Base-by-base conservation (phyloP, 2,888 invertebrate genomes). In the Yponomeuta plumbellus region DNA sequence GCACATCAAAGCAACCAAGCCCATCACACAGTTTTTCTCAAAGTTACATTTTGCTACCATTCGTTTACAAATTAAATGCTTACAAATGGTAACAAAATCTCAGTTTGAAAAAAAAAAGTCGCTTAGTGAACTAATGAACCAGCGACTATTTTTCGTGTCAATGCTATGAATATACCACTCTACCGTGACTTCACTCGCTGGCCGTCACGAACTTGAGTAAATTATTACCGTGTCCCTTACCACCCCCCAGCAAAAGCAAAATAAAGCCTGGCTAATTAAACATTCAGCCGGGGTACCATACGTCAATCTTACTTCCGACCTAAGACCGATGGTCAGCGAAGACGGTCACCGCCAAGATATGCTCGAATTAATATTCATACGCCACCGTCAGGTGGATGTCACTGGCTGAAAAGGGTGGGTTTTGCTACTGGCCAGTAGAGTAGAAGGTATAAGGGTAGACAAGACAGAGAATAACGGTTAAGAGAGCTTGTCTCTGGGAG, bases 321-420 rank as follows among this genome's bases (percentile, higher is more conserved):
- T 68, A 59, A 66, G 65, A 63, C 63, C 34, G 66, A 66, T 66
- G 63, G 57, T 22, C 61, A 59, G 62, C 65, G 66, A 68, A 66
- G 68, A 66, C 66, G 66, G 68, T 64, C 34, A 39, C 39, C 90
- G 88, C 87, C 88, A 90, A 90, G 90, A 91, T 90, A 90, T 90
- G 88, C 85, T 84, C 83, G 88, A 90, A 91, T 91, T 91, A 91
- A 90, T 91, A 91, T 91, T 91, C 90, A 91, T 90, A 90, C 87
- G 83, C 83, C 83, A 81, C 84, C 80, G 85, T 85, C 89, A 90
- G 89, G 89, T 90, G 91, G 86, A 84, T 84, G 88, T 88, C 89
- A 87, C 85, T 81, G 83, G 20, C 86, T 86, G 88, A 88, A 85
- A 86, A 89, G 90, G 90, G 90, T 89, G 88, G 86, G 79, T 83